Base-by-base conservation (phyloP, 2,113 vertebrate genomes). In the Solenodon paradoxus region DNA sequence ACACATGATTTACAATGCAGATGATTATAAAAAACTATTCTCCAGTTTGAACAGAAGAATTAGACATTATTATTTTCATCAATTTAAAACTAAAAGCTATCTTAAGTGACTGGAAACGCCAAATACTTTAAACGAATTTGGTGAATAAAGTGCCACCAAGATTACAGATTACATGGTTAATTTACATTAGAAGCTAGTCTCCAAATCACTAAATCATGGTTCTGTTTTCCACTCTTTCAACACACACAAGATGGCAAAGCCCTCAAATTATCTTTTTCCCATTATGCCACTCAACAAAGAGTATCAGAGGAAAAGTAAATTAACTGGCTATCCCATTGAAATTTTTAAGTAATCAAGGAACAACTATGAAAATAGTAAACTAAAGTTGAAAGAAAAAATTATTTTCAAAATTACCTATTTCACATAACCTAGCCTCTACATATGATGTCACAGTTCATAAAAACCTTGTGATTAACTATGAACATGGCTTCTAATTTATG, bases 291-390 rank as follows among this genome's bases (percentile, higher is more conserved):
- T 97, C 51, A 59, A 86, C 38, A 92, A 92, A 89, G 38, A 89
- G 61, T 45, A 87, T 87, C 63, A 69, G 20, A 30, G 45, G 12
- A 61, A 92, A 71, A 17, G 7, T 42, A 95, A 55, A 75, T 49
- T 81, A 71, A 86, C 9, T 42, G 6, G n/a, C 7, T 77, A 9
- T 68, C 11, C 20, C 35, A 2, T 30, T 9, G 8, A 83, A 71
- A 71, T 85, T 66, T 92, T 87, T 90, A 80, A 75, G 68, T 35
- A 68, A 57, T 45, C 32, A 96, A 57, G 10, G 88, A 74, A 92
- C 47, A 72, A 92, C 51, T 69, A 11, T 12, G 1, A 35, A 7
- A 88, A 53, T 0, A 88, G 40, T 30, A 80, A 86, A 86, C 20
- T 63, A n/a, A 93, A 80, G 15, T 40, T 72, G 35, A 69, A 90